Evolutionary conservation across 1,140 invertebrate species (phyloP).

Genomic region (Camponotus floridanus): DNA sequence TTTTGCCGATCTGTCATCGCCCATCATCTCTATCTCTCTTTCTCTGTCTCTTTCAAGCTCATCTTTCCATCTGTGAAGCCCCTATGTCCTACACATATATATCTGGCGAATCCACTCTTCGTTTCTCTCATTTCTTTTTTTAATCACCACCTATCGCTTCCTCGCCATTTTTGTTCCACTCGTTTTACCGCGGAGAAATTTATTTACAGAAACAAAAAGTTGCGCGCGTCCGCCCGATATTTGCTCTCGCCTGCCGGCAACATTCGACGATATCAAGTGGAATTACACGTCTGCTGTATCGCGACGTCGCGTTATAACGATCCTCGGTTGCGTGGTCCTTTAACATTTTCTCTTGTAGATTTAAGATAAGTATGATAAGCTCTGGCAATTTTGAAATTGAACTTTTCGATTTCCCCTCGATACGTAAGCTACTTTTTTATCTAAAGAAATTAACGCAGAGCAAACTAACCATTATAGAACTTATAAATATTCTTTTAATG

Average conservation of each 20-base stretch:
- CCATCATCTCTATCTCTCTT: neutral
- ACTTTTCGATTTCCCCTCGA: slow-evolving; percentile 1
- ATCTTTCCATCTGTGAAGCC: slow-evolving; percentile 7
- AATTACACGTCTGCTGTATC: slow-evolving; percentile 33
- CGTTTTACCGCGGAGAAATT: slow-evolving; percentile 30
- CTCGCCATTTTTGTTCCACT: slow-evolving; percentile 11
- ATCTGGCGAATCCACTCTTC: neutral
- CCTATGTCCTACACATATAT: neutral
- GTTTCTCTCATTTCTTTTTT: neutral
- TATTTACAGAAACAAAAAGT: slow-evolving; percentile 50
- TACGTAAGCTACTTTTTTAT: neutral
- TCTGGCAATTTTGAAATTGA: neutral
- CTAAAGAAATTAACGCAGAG: neutral
- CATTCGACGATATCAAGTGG: slow-evolving; percentile 18
- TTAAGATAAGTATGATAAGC: slow-evolving; percentile 35
- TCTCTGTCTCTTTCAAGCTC: neutral
- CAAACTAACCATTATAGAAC: no score
- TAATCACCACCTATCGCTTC: slow-evolving; percentile 10
- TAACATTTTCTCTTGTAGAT: slow-evolving; percentile 41
- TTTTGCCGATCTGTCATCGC: neutral
- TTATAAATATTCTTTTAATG: no score
- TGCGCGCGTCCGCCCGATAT: slow-evolving; percentile 25
- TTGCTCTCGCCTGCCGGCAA: neutral
- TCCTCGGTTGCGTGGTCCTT: slow-evolving; percentile 20
- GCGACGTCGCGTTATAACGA: slow-evolving; percentile 24